Base-by-base conservation (phyloP, 2,113 vertebrate genomes). In the Hepsetus odoe region DNA sequence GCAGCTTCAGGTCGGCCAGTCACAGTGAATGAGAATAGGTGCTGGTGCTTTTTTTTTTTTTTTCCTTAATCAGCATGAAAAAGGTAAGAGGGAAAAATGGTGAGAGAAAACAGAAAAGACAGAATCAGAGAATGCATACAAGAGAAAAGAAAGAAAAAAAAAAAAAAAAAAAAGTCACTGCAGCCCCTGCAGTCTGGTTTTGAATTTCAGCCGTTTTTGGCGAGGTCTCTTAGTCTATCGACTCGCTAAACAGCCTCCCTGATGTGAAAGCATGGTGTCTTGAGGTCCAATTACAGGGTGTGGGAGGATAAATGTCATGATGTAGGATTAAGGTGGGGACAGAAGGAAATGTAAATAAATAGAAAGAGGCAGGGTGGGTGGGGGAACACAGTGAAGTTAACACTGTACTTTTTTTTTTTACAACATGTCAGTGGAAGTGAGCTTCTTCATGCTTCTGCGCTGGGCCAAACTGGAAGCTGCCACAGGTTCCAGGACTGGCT, bases 391-490 rank as follows among this genome's bases (percentile, higher is more conserved):
- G 66, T 88, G 56, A 86, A 88, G 87, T 89, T 88, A 90, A 91
- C 86, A 75, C 30, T 24, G 74, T 18, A 77, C 65, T 56, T 74
- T 88, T 80, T 78, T 59, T 58, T 72, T 88, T 80, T 81, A 83
- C 94, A 96, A 98, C 89, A 98, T 95, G 93, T 96, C 97, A 80
- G 96, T 98, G 80, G 97, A 97, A 69, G 96, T 97, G 91, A 94
- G 91, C 81, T 99, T 99, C 94, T 99, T 99, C 96, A 99, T 97
- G 90, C 94, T 96, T 85, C 96, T 92, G 84, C 96, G 91, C 89
- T 99, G 97, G 90, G 98, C 97, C 91, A 99, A 91, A 87, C 95
- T 95, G 72, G 98, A 99, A 55, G 98, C 95, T 59, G 96, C 96
- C 82, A 99, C 97, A 33, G 97, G 98, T 86, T 99, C 97, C 81